These are phyloP conservation scores for Tenthredo distinguenda DNA, from an alignment of 2,888 invertebrate genomes.

Conservation along the genomic window DNA sequence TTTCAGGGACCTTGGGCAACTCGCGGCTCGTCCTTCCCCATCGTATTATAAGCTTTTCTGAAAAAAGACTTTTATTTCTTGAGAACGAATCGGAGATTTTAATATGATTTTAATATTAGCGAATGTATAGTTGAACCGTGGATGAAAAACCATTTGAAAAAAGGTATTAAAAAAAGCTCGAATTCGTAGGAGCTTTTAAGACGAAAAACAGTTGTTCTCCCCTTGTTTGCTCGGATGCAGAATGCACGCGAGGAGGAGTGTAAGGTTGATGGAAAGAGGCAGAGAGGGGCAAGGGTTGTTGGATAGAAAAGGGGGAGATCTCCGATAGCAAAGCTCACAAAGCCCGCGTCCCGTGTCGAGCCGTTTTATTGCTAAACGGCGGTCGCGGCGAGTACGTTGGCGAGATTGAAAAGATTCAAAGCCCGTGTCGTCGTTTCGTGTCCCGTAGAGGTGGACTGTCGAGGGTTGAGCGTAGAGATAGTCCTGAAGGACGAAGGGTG, in stretches of 20 bases:
- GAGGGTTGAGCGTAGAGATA: background rate
- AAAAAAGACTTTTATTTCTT: background rate
- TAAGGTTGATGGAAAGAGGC: background rate
- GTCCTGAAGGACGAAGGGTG: background rate
- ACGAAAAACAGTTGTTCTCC: background rate
- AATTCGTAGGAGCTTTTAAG: background rate
- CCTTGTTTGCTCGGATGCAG: conserved; percentile 20
- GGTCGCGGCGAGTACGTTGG: conserved; percentile 43
- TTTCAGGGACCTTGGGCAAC: background rate
- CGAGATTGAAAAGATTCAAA: conserved; percentile 47
- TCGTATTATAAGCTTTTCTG: background rate
- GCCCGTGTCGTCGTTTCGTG: conserved; percentile 39
- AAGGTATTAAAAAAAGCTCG: background rate
- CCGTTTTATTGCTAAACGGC: conserved; percentile 50
- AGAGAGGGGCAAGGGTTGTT: background rate
- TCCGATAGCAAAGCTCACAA: conserved; percentile 46
- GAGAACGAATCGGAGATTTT: background rate
- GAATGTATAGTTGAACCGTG: background rate
- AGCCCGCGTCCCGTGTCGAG: conserved; percentile 44
- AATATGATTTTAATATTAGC: background rate
- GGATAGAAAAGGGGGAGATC: conserved; percentile 1
- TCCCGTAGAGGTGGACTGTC: conserved; percentile 13
- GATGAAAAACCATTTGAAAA: background rate
- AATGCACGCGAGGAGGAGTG: conserved; percentile 22
- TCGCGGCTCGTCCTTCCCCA: background rate